These are phyloP conservation scores for Chionodraco myersi DNA, from an alignment of 2,113 vertebrate genomes.

Conservation along the genomic window DNA sequence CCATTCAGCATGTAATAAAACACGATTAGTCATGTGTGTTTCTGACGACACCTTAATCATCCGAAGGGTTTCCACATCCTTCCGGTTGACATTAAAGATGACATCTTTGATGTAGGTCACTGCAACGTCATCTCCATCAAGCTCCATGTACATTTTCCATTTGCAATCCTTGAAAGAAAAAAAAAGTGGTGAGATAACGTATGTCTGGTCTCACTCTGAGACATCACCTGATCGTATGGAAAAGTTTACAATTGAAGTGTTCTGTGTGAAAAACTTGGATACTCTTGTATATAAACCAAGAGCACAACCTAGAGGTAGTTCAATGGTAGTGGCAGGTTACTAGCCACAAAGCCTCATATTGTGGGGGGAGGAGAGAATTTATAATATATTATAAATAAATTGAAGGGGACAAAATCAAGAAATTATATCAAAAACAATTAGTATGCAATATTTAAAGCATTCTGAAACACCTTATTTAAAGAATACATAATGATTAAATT, in stretches of 20 bases:
- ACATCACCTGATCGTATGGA: constrained; percentile 25
- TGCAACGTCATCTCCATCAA: constrained; percentile 96
- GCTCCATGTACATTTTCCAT: constrained; percentile 99
- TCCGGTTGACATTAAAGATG: constrained; percentile 91
- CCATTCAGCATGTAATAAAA: not conserved
- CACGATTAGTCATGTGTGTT: not conserved
- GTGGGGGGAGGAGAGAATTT: constrained; percentile 32
- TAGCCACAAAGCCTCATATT: constrained; percentile 3
- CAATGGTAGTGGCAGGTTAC: constrained; percentile 42
- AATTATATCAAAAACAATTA: not conserved
- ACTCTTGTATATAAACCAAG: constrained; percentile 77
- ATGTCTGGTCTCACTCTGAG: constrained; percentile 20
- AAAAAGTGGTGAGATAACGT: constrained; percentile 30
- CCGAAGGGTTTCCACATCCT: constrained; percentile 90
- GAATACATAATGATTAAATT: not conserved
- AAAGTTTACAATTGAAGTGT: constrained; percentile 52
- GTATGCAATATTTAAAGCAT: not conserved
- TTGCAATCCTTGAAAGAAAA: constrained; percentile 93
- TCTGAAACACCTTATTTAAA: not conserved
- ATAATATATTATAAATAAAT: constrained; percentile 4
- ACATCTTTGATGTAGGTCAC: constrained; percentile 98
- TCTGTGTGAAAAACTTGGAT: constrained; percentile 43
- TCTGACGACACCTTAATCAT: constrained; percentile 92
- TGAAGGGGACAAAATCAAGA: not conserved
- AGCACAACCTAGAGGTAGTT: constrained; percentile 85